Evolutionary conservation across 2,797 vertebrate genomes (phyloP).

Genomic region (Mus spretus): DNA sequence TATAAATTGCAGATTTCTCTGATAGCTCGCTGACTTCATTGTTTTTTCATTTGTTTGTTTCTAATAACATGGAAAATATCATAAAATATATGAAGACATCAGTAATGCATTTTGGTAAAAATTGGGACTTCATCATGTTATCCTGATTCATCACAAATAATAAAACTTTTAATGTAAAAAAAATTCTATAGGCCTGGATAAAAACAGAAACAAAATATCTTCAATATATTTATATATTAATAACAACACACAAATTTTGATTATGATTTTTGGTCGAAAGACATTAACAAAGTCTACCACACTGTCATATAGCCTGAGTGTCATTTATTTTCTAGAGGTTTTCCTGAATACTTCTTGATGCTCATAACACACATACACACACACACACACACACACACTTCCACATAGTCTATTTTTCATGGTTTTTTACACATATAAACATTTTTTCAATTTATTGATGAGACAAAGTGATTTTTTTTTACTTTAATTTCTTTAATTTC

Average conservation of each 20-base stretch:
- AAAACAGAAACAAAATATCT: neutral
- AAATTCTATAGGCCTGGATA: neutral
- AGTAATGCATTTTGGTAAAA: slow-evolving; percentile 47
- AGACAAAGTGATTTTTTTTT: neutral
- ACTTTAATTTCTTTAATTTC: slow-evolving; percentile 22
- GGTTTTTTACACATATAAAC: neutral
- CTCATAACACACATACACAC: neutral
- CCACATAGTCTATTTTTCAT: neutral
- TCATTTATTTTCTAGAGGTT: slow-evolving; percentile 36
- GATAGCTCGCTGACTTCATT: slow-evolving; percentile 15
- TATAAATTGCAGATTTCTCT: slow-evolving; percentile 43
- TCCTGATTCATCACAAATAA: neutral
- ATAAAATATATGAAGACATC: neutral
- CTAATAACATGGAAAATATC: slow-evolving; percentile 67
- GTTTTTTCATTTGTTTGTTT: slow-evolving; percentile 65
- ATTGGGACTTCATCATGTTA: slow-evolving; percentile 22
- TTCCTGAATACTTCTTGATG: slow-evolving; percentile 4
- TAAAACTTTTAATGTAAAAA: neutral
- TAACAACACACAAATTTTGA: slow-evolving; percentile 30
- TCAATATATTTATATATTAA: slow-evolving; percentile 43
- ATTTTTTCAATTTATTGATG: neutral
- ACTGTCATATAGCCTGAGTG: neutral
- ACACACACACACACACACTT: neutral
- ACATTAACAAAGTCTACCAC: neutral
- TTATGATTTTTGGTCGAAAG: neutral